phyloP scores from a whole-genome alignment of 2,888 invertebrate species.

The Acanthopleura granulata region DNA sequence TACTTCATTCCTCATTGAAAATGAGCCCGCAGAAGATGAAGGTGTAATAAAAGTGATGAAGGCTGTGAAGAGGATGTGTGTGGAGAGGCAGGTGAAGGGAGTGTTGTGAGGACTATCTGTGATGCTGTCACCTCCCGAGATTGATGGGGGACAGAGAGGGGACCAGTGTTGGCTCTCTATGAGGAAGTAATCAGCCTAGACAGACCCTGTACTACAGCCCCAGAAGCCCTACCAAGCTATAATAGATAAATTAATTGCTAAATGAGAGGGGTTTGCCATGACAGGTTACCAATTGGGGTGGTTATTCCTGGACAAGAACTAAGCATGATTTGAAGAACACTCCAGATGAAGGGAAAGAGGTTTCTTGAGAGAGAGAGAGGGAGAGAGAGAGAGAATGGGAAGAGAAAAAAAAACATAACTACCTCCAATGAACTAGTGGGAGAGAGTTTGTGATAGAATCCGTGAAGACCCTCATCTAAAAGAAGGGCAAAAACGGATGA shows the following conservation, averaged over 20 bases:
- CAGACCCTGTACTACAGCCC: neutral
- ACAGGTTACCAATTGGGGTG: conserved; percentile 9
- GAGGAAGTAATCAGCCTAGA: conserved; percentile 16
- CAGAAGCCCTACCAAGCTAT: conserved; percentile 6
- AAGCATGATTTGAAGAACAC: neutral
- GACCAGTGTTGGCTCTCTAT: neutral
- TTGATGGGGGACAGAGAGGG: neutral
- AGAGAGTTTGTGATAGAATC: too few species aligned
- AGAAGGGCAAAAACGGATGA: neutral
- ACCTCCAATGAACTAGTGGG: too few species aligned
- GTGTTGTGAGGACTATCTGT: neutral
- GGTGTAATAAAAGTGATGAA: neutral
- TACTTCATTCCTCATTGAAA: neutral
- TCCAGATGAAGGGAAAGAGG: neutral
- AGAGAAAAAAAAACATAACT: neutral
- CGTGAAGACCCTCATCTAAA: neutral
- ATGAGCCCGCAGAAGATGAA: neutral
- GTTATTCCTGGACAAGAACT: neutral
- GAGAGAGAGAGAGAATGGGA: neutral
- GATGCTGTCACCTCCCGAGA: conserved; percentile 9
- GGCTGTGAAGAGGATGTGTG: neutral
- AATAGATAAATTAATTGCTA: conserved; percentile 21
- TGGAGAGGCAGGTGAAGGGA: neutral
- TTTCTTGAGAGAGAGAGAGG: neutral
- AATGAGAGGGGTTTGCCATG: conserved; percentile 16